Evolutionary conservation across 2,888 invertebrate genomes (phyloP), one percentile per base, ranked within the genome.

Genomic region (Ophion obscuratus): DNA sequence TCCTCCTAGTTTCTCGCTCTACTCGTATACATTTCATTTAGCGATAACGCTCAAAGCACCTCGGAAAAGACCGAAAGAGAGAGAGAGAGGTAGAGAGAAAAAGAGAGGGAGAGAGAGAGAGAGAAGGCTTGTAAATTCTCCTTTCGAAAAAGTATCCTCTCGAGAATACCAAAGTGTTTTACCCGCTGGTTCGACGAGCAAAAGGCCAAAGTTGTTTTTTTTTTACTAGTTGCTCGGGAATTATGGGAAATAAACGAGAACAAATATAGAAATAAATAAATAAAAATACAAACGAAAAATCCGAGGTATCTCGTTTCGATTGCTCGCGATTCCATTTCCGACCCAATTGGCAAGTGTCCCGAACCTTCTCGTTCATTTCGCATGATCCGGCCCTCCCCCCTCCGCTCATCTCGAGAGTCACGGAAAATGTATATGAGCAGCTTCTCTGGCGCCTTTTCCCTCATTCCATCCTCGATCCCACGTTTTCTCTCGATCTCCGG

Each of bases 321-420:
- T 79, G 82, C 79, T 64, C 47, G 79, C 75, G 82, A 79, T 82
- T 85, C 75, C 78, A 79, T 85, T 82, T 82, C 79, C 78, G 85
- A 79, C 82, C 82, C 85, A 82, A 75, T 85, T 85, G 85, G 85
- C 85, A 85, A 82, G 78, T 75, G 82, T 78, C 82, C 82, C 85
- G 61, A 70, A 85, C 73, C 78, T 78, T 85, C 64, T 78, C 81
- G 68, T 85, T 81, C 62, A 78, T 78, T 79, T 24, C 82, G 82
- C 71, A 70, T 76, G 66, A 75, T 74, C 82, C 73, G 24, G 6
- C 40, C 67, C 11, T 27, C 27, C 31, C 10, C 61, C 20, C 20
- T 36, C 36, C 59, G 3, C 14, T 59, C n/a, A 20, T 62, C 24
- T 9, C 11, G 4, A 40, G 27, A n/a, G 11, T 31, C 44, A 64